Percentiles rank a stretch among this genome's conserved stretches.
Evolutionary conservation across 2,797 vertebrate species (phyloP).

Genomic region (Mallotus villosus): DNA sequence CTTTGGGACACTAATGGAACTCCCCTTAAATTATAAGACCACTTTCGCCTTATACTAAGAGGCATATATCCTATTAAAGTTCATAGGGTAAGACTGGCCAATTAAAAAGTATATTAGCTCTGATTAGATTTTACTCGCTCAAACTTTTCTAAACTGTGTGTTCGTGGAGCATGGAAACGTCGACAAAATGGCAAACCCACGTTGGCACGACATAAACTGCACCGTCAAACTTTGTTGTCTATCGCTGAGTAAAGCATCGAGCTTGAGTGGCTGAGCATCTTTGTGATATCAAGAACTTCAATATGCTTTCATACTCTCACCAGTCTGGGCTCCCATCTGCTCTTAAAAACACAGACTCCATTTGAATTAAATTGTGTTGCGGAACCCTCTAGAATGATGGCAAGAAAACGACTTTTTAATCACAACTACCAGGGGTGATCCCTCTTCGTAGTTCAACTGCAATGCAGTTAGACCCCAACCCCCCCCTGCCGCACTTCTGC

Average conservation of each 20-base stretch:
- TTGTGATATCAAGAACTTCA: slow-evolving; percentile 23
- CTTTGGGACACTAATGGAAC: too few relatives aligned
- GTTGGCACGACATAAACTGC: neutral
- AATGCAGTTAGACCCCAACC: neutral
- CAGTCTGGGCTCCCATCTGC: slow-evolving; percentile 26
- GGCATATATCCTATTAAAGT: neutral
- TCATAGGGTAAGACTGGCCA: neutral
- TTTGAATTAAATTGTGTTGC: slow-evolving; percentile 34
- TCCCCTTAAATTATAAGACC: neutral
- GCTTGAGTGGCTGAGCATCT: neutral
- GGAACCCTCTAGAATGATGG: slow-evolving; percentile 7
- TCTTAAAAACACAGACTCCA: neutral
- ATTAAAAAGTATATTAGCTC: neutral
- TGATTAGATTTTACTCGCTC: neutral
- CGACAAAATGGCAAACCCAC: neutral
- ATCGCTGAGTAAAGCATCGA: neutral
- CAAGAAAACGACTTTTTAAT: slow-evolving; percentile 13
- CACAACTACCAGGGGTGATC: slow-evolving; percentile 2
- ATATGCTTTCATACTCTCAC: neutral
- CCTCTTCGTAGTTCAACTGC: slow-evolving; percentile 13
- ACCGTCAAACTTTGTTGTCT: neutral
- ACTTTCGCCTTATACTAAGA: neutral
- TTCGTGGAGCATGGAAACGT: slow-evolving; percentile 2
- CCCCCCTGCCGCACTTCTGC: neutral
- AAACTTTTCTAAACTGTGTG: neutral